Evolutionary conservation across 2,797 vertebrate species (phyloP).

Genomic region (Podargus strigoides): DNA sequence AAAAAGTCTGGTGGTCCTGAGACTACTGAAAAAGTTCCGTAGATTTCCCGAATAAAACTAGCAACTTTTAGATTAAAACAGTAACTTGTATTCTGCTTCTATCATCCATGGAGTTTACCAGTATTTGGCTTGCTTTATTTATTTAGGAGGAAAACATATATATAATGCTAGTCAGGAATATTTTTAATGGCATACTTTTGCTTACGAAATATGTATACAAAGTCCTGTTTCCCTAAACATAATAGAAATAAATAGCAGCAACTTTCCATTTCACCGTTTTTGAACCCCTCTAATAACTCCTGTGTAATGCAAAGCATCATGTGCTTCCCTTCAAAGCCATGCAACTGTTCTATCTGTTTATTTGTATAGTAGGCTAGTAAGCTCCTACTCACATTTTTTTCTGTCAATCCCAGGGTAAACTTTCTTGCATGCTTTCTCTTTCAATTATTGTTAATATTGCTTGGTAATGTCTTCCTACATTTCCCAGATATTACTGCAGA

Average conservation of each 20-base stretch:
- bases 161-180: not conserved
- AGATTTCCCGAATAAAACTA: not conserved
- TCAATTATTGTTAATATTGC: not conserved
- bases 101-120: not conserved
- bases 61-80: not conserved
- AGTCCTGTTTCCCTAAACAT: not conserved
- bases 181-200: not conserved
- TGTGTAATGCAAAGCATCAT: not conserved
- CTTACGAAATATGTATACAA: not conserved
- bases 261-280: not conserved
- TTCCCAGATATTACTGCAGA: not conserved
- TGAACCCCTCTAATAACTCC: not conserved
- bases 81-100: not conserved
- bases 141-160: not conserved
- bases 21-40: not conserved
- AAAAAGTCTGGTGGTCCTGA: not conserved
- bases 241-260: not conserved
- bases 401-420: not conserved
- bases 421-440: not conserved
- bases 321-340: not conserved
- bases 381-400: not conserved
- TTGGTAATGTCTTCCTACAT: not conserved
- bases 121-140: not conserved
- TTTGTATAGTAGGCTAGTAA: not conserved
- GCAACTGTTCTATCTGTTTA: not conserved